A percentile compares a stretch with the other conserved stretches of the same genome.
phyloP scores from a whole-genome alignment of 2,797 vertebrate species.

The Nannoperca obscura region DNA sequence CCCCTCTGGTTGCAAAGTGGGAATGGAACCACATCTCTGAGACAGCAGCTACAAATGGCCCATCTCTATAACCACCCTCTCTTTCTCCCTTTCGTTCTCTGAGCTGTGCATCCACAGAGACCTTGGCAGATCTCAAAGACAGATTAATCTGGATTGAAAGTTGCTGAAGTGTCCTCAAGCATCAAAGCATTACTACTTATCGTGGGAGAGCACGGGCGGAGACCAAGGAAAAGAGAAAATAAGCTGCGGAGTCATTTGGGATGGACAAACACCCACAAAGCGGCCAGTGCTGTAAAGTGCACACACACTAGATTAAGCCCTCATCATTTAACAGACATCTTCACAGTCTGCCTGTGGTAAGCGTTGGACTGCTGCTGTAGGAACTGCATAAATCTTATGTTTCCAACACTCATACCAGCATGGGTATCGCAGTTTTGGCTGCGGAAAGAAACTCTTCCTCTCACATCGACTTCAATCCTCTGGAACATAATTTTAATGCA shows the following conservation, averaged over 20 bases:
- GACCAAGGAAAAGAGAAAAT: conserved; percentile 55
- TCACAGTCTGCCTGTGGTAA: neutral
- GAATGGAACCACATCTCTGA: conserved; percentile 64
- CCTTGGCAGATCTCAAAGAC: conserved; percentile 74
- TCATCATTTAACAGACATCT: conserved; percentile 45
- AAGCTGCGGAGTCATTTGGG: conserved; percentile 51
- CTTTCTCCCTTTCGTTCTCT: conserved; percentile 43
- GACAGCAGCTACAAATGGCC: conserved; percentile 73
- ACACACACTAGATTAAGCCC: conserved; percentile 45
- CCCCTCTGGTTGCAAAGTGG: conserved; percentile 69
- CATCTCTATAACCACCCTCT: conserved; percentile 54
- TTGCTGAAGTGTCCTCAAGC: conserved; percentile 76
- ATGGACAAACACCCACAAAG: conserved; percentile 45
- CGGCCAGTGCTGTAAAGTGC: conserved; percentile 21
- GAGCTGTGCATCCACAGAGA: conserved; percentile 60
- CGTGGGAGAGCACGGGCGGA: conserved; percentile 27
- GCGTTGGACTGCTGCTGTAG: conserved; percentile 18
- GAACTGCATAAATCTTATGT: conserved; percentile 20
- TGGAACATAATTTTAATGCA: conserved; percentile 20
- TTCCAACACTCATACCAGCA: conserved; percentile 16
- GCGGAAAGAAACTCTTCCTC: conserved; percentile 16
- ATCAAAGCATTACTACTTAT: conserved; percentile 70
- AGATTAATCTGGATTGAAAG: conserved; percentile 76
- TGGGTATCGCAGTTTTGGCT: conserved; percentile 11
- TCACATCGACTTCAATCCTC: conserved; percentile 8